Evolutionary conservation across 2,797 vertebrate genomes (phyloP).

Genomic region (Smutsia temminckii): DNA sequence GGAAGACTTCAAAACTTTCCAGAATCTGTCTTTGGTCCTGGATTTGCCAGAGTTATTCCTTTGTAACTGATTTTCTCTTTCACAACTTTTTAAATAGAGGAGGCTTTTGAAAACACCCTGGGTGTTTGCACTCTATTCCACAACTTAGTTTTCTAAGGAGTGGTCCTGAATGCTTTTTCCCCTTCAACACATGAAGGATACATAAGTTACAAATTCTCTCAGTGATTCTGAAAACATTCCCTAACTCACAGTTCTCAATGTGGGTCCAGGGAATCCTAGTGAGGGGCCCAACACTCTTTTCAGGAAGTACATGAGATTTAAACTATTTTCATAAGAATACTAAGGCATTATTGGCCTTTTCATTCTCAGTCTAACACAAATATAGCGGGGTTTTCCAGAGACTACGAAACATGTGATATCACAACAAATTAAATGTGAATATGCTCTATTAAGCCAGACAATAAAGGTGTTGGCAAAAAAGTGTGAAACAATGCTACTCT

Average conservation of each 20-base stretch:
- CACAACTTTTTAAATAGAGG: not conserved
- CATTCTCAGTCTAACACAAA: not conserved
- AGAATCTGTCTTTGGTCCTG: not conserved
- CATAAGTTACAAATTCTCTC: conserved; percentile 11
- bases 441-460: not conserved
- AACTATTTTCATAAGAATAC: not conserved
- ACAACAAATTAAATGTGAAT: not conserved
- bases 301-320: not conserved
- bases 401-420: not conserved
- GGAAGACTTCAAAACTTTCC: not conserved
- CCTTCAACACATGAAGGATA: not conserved
- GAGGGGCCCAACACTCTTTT: not conserved
- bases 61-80: not conserved
- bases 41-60: not conserved
- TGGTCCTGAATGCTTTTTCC: not conserved
- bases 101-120: conserved; percentile 16
- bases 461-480: not conserved
- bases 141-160: conserved; percentile 35
- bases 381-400: not conserved
- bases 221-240: conserved; percentile 6
- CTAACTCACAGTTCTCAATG: not conserved
- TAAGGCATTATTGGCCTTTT: not conserved
- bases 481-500: not conserved
- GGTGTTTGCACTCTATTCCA: not conserved
- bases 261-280: not conserved